Base-by-base conservation (phyloP, 2,888 invertebrate species). In the Creontiades dilutus region DNA sequence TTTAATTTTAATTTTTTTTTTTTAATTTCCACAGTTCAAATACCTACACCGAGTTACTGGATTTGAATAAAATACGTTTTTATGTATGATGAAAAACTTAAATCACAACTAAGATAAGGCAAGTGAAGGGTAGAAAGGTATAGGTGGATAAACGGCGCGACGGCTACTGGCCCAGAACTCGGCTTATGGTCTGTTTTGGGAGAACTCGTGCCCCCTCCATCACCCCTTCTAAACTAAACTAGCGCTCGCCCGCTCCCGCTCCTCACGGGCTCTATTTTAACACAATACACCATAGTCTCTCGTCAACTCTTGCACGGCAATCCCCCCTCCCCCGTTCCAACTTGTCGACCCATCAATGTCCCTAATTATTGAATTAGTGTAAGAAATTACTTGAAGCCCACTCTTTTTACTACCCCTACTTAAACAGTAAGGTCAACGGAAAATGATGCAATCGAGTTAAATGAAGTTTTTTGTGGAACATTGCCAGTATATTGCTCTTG, bases 91-190 rank as follows among this genome's bases (percentile, higher is more conserved):
- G 9, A 37, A 23, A 23, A 68, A 0, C 9, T 68, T 68, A 2
- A 68, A 68, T 19, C 68, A 68, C 68, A 27, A 61, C 46, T 37
- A 13, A 14, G 28, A 84, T 52, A 55, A 9, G 28, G 57, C 14
- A 27, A 61, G n/a, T 13, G 16, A 14, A 28, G 61, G n/a, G 16
- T 75, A 12, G 46, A 47, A 7, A 37, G 75, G 68, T 86, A 68
- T 37, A 4, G 86, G n/a, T 46, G 86, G 82, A 52, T 55, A 47
- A 47, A 88, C 47, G 23, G 75, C 76, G 90, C 85, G 89, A 84
- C 90, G 76, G 90, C 80, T 75, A 88, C 81, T 85, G 75, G 89
- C 91, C 88, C 88, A 82, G 85, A 88, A 89, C 89, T 82, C 90
- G 47, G 81, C 89, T 84, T 78, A 90, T 88, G 89, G 81, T 84